These are phyloP conservation scores for Myrmophylax atrothorax DNA, from an alignment of 2,113 vertebrate genomes.

Conservation along the genomic window DNA sequence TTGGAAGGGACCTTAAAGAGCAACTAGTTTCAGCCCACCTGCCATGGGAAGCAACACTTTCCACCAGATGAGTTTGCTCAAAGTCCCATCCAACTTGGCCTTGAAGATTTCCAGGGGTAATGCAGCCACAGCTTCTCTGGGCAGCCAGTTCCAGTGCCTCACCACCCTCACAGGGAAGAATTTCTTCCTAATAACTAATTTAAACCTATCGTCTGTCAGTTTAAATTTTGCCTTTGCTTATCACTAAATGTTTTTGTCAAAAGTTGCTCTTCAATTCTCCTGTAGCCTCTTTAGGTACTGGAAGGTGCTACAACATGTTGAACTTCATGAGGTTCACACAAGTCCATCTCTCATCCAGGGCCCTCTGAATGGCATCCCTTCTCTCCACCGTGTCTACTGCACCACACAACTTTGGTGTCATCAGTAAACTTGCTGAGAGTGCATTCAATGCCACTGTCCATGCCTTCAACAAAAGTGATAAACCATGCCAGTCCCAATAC, in stretches of 20 bases:
- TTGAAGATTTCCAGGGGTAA: background rate
- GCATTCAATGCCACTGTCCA: background rate
- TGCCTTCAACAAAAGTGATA: background rate
- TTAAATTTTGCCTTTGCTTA: background rate
- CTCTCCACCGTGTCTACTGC: background rate
- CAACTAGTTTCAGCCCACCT: rapidly evolving
- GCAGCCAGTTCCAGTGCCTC: background rate
- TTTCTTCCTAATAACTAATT: background rate
- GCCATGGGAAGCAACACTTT: background rate
- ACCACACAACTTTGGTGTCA: too few relatives aligned
- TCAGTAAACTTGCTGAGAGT: background rate
- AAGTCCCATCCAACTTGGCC: background rate
- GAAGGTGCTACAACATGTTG: background rate
- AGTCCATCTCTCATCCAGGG: background rate
- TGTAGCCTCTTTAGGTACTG: background rate
- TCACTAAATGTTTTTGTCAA: background rate
- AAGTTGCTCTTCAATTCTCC: background rate
- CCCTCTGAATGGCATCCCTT: background rate
- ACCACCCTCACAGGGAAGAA: background rate
- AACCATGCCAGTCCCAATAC: background rate
- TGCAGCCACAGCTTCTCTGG: background rate
- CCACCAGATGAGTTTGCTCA: too few relatives aligned
- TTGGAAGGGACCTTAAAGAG: background rate
- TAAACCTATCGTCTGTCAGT: too few relatives aligned
- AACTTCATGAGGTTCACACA: background rate